phyloP scores from a whole-genome alignment of 2,797 vertebrate species.

The Crocidura indochinensis region DNA sequence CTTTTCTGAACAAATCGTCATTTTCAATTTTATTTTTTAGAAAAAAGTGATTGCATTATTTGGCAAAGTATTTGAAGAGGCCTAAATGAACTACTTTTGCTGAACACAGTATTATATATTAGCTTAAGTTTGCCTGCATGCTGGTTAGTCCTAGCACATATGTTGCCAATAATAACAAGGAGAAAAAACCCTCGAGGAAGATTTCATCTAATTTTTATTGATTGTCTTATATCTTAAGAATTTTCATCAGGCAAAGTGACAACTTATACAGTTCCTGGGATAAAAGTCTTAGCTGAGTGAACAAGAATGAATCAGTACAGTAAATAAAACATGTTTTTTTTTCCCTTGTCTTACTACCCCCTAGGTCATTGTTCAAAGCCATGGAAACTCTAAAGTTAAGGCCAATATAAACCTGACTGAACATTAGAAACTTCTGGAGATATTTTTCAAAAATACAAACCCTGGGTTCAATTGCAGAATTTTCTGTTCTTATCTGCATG shows the following conservation, averaged over 20 bases:
- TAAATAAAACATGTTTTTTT: slow-evolving; percentile 23
- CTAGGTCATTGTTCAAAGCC: slow-evolving; percentile 63
- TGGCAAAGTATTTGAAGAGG: slow-evolving; percentile 56
- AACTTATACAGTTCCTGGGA: slow-evolving; percentile 3
- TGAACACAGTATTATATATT: slow-evolving; percentile 28
- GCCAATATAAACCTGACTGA: neutral
- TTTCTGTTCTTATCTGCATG: neutral
- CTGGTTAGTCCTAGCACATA: neutral
- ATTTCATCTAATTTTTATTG: slow-evolving; percentile 70
- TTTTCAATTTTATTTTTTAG: slow-evolving; percentile 27
- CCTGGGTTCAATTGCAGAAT: neutral
- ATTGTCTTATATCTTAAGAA: slow-evolving; percentile 55
- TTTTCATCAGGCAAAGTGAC: slow-evolving; percentile 67
- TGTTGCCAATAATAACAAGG: slow-evolving; percentile 1
- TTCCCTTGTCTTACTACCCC: slow-evolving; percentile 45
- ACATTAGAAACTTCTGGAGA: neutral
- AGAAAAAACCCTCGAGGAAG: slow-evolving; percentile 39
- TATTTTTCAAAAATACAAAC: slow-evolving; percentile 36
- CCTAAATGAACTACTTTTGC: neutral
- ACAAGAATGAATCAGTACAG: slow-evolving; percentile 48
- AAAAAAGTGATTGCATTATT: slow-evolving; percentile 50
- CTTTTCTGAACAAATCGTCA: slow-evolving; percentile 50
- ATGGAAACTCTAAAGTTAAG: neutral
- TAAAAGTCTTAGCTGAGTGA: slow-evolving; percentile 60
- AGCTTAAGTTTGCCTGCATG: neutral